phyloP scores from a whole-genome alignment of 2,888 invertebrate species.

The Chrysina gloriosa region DNA sequence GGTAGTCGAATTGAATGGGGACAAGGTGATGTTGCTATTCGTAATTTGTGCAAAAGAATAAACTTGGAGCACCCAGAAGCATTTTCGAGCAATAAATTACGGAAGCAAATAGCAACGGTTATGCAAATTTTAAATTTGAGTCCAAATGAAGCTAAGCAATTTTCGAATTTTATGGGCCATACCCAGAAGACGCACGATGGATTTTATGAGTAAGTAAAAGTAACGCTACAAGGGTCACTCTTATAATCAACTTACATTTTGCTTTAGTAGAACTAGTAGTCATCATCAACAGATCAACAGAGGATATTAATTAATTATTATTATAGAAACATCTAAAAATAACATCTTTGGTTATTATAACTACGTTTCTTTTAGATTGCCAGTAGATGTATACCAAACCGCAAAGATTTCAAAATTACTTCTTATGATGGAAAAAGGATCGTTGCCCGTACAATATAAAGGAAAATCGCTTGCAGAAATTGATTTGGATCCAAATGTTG shows the following conservation, averaged over 20 bases:
- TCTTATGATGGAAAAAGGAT: slow-evolving; percentile 50
- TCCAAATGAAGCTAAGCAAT: slow-evolving; percentile 45
- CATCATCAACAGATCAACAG: too few relatives aligned
- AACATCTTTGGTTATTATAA: slow-evolving; percentile 13
- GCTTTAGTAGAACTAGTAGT: too few relatives aligned
- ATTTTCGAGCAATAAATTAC: slow-evolving; percentile 50
- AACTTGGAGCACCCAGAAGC: slow-evolving; percentile 47
- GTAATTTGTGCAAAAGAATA: slow-evolving; percentile 48
- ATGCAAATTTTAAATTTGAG: slow-evolving; percentile 50
- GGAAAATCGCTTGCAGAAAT: slow-evolving; percentile 45
- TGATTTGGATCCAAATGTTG: slow-evolving; percentile 39
- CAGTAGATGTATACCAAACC: slow-evolving; percentile 51
- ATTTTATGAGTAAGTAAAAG: slow-evolving; percentile 48
- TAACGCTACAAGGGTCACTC: too few relatives aligned
- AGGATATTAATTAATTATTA: slow-evolving; percentile 44
- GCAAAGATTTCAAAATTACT: slow-evolving; percentile 50
- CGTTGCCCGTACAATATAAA: slow-evolving; percentile 45
- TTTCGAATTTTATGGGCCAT: slow-evolving; percentile 48
- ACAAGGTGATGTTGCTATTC: slow-evolving; percentile 52
- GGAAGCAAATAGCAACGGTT: slow-evolving; percentile 53
- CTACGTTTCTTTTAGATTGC: slow-evolving; percentile 46
- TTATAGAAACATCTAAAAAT: not conserved
- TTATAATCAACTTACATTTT: too few relatives aligned
- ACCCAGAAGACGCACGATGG: slow-evolving; percentile 50
- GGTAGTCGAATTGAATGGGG: slow-evolving; percentile 51